Conservation (phyloP, 2,113 vertebrate species). For the Tyrannus savana region DNA sequence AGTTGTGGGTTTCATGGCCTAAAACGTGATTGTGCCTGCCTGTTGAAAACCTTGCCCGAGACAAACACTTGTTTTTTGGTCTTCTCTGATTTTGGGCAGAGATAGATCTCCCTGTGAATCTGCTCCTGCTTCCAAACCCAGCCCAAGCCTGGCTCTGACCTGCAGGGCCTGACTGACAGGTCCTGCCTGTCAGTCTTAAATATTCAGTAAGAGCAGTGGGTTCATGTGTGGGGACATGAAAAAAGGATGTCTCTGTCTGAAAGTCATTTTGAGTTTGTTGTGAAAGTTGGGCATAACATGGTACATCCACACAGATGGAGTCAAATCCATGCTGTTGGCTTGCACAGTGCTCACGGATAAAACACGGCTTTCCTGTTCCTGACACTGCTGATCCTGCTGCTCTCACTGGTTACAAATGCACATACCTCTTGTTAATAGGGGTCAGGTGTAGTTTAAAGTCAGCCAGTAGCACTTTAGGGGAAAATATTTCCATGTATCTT, state of each 20-base stretch:
- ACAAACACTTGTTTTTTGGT: background rate
- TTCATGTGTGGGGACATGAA: background rate
- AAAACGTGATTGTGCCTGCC: background rate
- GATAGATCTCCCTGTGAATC: background rate
- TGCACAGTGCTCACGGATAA: background rate
- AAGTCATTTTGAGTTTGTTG: background rate
- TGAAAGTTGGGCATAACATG: background rate
- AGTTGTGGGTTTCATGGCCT: background rate
- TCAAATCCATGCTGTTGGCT: background rate
- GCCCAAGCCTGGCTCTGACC: background rate
- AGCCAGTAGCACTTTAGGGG: background rate
- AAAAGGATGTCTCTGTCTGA: background rate
- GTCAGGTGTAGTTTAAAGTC: background rate
- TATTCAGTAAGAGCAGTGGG: background rate
- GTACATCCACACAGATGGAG: background rate
- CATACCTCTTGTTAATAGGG: background rate
- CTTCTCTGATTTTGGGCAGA: background rate
- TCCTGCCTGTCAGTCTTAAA: background rate
- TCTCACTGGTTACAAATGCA: background rate
- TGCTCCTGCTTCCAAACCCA: background rate
- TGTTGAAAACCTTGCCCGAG: background rate
- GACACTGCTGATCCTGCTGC: background rate
- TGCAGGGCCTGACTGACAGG: rapidly evolving
- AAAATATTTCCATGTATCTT: background rate
- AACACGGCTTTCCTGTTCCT: background rate